These are phyloP conservation scores for Sebastiscus albofasciatus DNA, from an alignment of 2,797 vertebrate genomes.

Conservation along the genomic window DNA sequence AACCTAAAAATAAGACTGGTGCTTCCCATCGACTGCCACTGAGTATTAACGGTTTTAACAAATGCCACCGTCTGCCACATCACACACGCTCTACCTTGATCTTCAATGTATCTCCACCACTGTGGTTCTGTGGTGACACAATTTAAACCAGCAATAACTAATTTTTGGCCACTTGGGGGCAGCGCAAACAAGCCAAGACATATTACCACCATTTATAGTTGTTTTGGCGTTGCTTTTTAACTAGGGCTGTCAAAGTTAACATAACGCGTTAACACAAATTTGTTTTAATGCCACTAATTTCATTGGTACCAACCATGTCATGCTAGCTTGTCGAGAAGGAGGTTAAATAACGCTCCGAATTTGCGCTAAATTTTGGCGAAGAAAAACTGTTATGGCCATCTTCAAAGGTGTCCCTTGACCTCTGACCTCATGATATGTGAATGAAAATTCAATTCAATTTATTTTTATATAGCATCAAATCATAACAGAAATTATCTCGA, in stretches of 20 bases:
- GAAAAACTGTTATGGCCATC: too few species aligned
- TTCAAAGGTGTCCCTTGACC: too few species aligned
- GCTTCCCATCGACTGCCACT: background rate
- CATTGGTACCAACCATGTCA: too few species aligned
- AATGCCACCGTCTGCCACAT: background rate
- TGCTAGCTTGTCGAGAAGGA: too few species aligned
- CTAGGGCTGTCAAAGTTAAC: background rate
- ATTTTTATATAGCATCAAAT: too few species aligned
- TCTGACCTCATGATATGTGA: too few species aligned
- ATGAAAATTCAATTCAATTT: too few species aligned
- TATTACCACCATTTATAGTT: background rate
- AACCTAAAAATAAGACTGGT: background rate
- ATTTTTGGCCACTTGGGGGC: background rate
- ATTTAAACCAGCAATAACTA: background rate
- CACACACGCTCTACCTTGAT: background rate
- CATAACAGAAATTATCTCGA: too few species aligned
- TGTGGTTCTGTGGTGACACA: background rate
- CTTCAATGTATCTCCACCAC: background rate
- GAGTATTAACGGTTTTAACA: background rate
- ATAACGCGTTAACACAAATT: too few species aligned
- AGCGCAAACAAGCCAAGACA: background rate
- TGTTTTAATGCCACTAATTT: too few species aligned
- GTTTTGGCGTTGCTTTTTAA: background rate
- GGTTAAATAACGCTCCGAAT: too few species aligned
- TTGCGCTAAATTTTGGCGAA: too few species aligned